Evolutionary conservation across 30 jellyfish, hydroid and myxozoan species (phyloP), one percentile per base, ranked within the genome.

Genomic region (Hydractinia echinata): DNA sequence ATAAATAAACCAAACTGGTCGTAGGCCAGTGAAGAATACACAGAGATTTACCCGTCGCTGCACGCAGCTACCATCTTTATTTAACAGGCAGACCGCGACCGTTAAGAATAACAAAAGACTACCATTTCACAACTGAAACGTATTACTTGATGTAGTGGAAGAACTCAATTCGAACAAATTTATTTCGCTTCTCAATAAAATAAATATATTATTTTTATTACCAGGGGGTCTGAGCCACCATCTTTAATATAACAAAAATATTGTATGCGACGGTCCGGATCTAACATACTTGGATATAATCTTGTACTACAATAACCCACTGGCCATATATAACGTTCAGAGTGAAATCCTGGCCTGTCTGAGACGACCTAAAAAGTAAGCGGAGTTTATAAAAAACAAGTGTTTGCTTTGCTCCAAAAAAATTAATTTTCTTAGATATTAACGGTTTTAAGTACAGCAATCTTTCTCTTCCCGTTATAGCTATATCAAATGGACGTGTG

Each of bases 201-300:
- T 30, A 30, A 30, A 30, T 30, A 30, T 30, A 30, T 30, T 30
- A 30, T 30, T 30, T 30, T 30, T 2, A 30, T 58, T 66, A 90
- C 97, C 90, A 90, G 79, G 5, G 97, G 97, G 49, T 90, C 97
- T 1, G 95, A 81, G 21, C 97, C 97, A 1, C 97, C 95, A 83
- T 90, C 97, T 73, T 85, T 83, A 4, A 90, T 86, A 77, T 85
- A 82, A 73, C 97, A 90, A 13, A 91, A 82, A 79, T 90, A 90
- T 11, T 80, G 79, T 18, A 90, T 90, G 61, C 88, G 81, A 58
- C 83, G 77, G 64, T 90, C 97, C 8, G 97, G 97, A 16, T 91
- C 94, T 7, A 85, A 66, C 97, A 90, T 90, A 54, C 97, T 90
- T 0, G 97, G 95, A 70, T 90, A 90, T 21, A 90, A 44, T 50